Conservation (phyloP, 1,140 invertebrate genomes). For the Melipona quadrifasciata region DNA sequence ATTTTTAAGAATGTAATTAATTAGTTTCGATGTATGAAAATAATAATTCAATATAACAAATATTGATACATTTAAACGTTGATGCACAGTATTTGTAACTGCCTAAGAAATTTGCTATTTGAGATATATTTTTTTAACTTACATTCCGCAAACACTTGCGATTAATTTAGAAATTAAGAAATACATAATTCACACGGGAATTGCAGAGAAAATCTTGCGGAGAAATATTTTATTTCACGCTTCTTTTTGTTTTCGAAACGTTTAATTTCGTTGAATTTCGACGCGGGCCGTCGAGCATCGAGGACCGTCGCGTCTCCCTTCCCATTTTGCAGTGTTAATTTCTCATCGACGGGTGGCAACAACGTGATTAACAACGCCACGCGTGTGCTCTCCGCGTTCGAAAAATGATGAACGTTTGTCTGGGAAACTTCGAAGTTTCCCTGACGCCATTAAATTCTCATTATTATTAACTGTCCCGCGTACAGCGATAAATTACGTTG, state of each 20-base stretch:
- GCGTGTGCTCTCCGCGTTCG: not conserved
- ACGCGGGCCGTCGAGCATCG: not conserved
- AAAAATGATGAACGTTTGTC: slow-evolving; percentile 41
- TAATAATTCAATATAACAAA: no score
- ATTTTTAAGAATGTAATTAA: no score
- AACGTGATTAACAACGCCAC: slow-evolving; percentile 16
- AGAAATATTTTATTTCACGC: no score
- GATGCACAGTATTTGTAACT: no score
- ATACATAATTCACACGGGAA: not conserved
- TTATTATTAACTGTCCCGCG: slow-evolving; percentile 38
- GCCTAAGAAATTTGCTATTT: no score
- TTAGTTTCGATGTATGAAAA: no score
- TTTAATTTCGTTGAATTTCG: not conserved
- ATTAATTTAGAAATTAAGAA: not conserved
- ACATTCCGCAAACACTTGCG: no score
- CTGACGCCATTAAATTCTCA: slow-evolving; percentile 32
- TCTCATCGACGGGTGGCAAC: slow-evolving; percentile 5
- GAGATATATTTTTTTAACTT: no score
- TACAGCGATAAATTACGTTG: slow-evolving; percentile 32
- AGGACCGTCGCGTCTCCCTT: not conserved
- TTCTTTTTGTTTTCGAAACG: no score
- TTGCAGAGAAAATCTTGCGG: not conserved
- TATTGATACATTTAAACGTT: no score
- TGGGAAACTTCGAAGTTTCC: slow-evolving; percentile 37
- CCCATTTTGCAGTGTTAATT: slow-evolving; percentile 15